Conservation (phyloP, 2,113 vertebrate species). For the Galemys pyrenaicus region DNA sequence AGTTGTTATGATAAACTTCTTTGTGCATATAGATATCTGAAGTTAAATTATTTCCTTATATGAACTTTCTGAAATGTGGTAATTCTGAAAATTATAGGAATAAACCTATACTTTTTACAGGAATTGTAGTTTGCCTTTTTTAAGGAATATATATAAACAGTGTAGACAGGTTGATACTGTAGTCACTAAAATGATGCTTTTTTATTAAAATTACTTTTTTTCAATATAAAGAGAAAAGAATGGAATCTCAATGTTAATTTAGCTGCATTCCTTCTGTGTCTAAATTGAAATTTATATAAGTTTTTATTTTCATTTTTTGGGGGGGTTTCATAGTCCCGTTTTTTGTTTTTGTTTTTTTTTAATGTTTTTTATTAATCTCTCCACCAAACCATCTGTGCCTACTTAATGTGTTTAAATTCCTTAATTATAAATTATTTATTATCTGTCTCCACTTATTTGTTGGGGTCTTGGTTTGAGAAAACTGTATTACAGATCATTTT, state of each 20-base stretch:
- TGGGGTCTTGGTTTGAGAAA: not conserved
- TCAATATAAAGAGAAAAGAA: not conserved
- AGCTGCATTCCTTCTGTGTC: not conserved
- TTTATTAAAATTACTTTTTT: not conserved
- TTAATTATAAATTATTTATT: conserved; percentile 16
- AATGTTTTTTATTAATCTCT: too few relatives aligned
- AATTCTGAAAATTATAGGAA: not conserved
- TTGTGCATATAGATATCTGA: not conserved
- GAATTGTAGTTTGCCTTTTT: not conserved
- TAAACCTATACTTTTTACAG: not conserved
- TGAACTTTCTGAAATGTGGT: not conserved
- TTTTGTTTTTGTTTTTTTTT: too few relatives aligned
- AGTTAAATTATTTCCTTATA: not conserved
- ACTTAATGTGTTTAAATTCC: not conserved
- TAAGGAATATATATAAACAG: not conserved
- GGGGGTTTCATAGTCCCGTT: too few relatives aligned
- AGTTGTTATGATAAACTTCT: not conserved
- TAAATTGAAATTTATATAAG: not conserved
- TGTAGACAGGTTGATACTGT: not conserved
- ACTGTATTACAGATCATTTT: not conserved
- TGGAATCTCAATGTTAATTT: conserved; percentile 1
- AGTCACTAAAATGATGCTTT: not conserved
- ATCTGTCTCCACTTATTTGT: not conserved
- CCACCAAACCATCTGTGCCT: too few relatives aligned
- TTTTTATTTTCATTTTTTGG: not conserved